These are phyloP conservation scores for Chanos chanos DNA, from an alignment of 2,797 vertebrate species.

Conservation along the genomic window DNA sequence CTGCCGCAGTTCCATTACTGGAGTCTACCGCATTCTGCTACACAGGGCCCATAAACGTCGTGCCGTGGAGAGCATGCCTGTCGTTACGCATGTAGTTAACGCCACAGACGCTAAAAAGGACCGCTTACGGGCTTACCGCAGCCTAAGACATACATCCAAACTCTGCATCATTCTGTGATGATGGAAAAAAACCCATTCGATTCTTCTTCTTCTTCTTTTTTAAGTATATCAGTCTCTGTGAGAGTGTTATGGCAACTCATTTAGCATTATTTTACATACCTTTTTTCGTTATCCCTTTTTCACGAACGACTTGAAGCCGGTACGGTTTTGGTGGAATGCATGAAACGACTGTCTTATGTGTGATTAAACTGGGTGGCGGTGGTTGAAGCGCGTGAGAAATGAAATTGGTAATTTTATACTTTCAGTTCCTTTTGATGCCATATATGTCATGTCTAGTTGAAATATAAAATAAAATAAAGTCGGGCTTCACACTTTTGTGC, in stretches of 20 bases:
- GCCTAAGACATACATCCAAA: slow-evolving; percentile 89
- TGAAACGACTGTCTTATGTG: no score
- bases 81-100: slow-evolving; percentile 63
- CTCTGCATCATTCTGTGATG: slow-evolving; percentile 91
- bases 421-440: slow-evolving; percentile 15
- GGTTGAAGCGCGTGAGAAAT: neutral
- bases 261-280: slow-evolving; percentile 22
- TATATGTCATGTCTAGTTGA: slow-evolving; percentile 16
- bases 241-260: neutral
- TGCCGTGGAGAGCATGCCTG: slow-evolving; percentile 75
- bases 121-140: slow-evolving; percentile 69
- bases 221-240: neutral
- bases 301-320: neutral
- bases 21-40: slow-evolving; percentile 88
- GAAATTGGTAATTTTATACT: no score
- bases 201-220: no score
- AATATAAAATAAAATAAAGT: slow-evolving; percentile 31
- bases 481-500: slow-evolving; percentile 2
- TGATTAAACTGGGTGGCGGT: neutral
- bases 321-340: neutral
- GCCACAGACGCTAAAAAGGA: slow-evolving; percentile 68
- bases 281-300: slow-evolving; percentile 19
- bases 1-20: slow-evolving; percentile 86
- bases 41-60: slow-evolving; percentile 85
- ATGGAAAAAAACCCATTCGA: neutral